A percentile compares a stretch with the other conserved stretches of the same genome.
These are phyloP conservation scores for Patella pellucida DNA, from an alignment of 2,888 invertebrate genomes.

Conservation along the genomic window DNA sequence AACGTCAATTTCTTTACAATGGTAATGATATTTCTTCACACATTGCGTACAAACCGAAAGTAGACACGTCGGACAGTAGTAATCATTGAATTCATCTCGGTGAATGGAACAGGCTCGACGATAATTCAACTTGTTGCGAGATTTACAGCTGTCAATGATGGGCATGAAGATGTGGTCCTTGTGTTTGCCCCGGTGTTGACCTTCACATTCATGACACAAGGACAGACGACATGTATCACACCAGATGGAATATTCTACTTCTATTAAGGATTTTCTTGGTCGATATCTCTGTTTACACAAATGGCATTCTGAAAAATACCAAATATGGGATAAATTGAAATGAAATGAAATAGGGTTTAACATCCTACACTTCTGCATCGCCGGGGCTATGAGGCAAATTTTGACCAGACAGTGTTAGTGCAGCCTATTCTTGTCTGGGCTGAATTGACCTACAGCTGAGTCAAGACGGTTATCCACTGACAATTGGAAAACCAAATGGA, in stretches of 20 bases:
- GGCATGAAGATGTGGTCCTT: neutral
- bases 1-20: neutral
- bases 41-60: neutral
- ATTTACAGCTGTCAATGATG: neutral
- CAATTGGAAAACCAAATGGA: no score
- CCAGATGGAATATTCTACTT: neutral
- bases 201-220: neutral
- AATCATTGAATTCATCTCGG: neutral
- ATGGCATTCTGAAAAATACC: neutral
- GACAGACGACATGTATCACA: neutral
- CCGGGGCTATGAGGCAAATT: no score
- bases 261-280: neutral
- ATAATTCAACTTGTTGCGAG: neutral
- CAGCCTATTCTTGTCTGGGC: no score
- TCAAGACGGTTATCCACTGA: no score
- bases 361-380: no score
- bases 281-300: neutral
- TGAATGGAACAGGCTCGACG: neutral
- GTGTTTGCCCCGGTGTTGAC: neutral
- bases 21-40: neutral
- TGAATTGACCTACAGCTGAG: no score
- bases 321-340: neutral
- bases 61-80: neutral
- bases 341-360: no score
- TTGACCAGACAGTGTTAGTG: no score